Evolutionary conservation across 2,797 vertebrate genomes (phyloP).

Genomic region (Poeciliopsis infans): DNA sequence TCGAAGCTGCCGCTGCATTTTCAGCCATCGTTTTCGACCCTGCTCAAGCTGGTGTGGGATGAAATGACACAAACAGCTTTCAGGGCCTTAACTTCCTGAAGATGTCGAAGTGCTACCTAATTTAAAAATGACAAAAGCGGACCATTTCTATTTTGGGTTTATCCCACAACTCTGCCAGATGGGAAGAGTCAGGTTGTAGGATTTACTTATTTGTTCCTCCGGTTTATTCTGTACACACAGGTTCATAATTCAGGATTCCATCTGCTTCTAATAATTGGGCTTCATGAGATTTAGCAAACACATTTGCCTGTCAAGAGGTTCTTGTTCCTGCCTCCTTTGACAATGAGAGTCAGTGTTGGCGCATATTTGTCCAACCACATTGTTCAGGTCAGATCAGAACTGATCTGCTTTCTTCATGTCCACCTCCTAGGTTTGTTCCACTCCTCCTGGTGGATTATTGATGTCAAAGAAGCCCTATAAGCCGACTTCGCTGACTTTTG

Average conservation of each 20-base stretch:
- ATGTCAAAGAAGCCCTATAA: constrained; percentile 40
- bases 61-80: constrained; percentile 62
- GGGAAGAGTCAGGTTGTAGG: constrained; percentile 79
- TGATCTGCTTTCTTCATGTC: not conserved
- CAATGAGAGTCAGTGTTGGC: not conserved
- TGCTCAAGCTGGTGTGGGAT: constrained; percentile 63
- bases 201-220: constrained; percentile 65
- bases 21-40: constrained; percentile 48
- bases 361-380: not conserved
- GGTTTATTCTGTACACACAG: constrained; percentile 81
- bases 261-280: constrained; percentile 75
- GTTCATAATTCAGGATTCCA: constrained; percentile 81
- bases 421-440: constrained; percentile 21
- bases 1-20: constrained; percentile 32
- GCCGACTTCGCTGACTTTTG: not conserved
- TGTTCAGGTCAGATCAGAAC: not conserved
- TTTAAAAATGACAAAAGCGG: constrained; percentile 61
- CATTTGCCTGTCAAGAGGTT: constrained; percentile 57
- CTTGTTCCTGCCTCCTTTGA: not conserved
- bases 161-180: constrained; percentile 75
- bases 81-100: constrained; percentile 66
- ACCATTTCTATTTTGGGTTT: constrained; percentile 78
- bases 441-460: constrained; percentile 57
- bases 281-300: constrained; percentile 78
- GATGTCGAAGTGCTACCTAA: constrained; percentile 75